Conservation (phyloP, 2,113 vertebrate species). For the Pardalotus punctatus region DNA sequence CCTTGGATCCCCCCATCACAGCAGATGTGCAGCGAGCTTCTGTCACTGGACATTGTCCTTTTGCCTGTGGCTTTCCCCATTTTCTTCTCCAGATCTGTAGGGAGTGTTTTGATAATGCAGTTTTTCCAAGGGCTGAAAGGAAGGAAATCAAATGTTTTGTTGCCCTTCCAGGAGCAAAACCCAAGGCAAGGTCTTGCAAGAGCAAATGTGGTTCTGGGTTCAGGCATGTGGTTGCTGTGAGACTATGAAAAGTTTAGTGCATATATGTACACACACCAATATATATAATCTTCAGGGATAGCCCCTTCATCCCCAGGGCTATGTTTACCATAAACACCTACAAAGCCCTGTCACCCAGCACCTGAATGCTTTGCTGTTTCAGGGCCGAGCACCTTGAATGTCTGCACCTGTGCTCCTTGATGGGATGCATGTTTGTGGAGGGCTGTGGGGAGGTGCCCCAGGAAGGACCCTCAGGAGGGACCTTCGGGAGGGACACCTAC, state of each 20-base stretch:
- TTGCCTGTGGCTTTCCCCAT: background rate
- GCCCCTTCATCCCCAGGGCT: background rate
- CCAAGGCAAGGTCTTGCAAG: background rate
- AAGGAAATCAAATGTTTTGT: background rate
- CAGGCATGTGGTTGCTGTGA: background rate
- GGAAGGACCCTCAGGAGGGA: background rate
- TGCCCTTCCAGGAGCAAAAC: background rate
- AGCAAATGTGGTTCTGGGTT: background rate
- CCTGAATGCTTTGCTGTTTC: background rate
- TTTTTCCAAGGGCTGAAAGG: background rate
- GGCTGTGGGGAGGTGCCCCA: background rate
- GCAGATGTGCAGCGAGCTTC: background rate
- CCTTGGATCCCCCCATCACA: background rate
- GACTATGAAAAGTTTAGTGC: background rate
- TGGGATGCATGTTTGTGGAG: accelerated
- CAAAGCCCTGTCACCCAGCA: background rate
- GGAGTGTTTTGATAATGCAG: background rate
- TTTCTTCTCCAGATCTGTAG: background rate
- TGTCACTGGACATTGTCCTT: background rate
- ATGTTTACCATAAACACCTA: background rate
- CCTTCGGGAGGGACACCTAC: background rate
- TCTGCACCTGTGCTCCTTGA: accelerated
- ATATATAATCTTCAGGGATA: no score
- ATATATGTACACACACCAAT: no score
- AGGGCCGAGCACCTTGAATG: background rate